phyloP scores from a whole-genome alignment of 2,888 invertebrate genomes.

The Eupithecia inturbata region DNA sequence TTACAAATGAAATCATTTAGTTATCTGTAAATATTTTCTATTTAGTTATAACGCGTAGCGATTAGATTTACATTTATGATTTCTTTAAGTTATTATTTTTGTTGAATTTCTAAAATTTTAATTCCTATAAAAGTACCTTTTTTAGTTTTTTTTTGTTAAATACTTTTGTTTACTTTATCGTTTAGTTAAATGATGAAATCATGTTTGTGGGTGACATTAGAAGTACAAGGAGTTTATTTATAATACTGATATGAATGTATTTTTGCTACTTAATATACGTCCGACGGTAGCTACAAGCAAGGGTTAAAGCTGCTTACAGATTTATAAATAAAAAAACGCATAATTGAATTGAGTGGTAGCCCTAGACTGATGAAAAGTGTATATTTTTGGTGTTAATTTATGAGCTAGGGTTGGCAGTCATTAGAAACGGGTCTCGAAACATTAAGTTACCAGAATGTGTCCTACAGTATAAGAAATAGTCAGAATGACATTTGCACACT shows the following conservation, averaged over 20 bases:
- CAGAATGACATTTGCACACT: slow-evolving; percentile 55
- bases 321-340: slow-evolving; percentile 51
- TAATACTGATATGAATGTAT: slow-evolving; percentile 57
- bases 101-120: slow-evolving; percentile 76
- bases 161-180: slow-evolving; percentile 66
- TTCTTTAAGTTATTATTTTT: slow-evolving; percentile 64
- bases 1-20: slow-evolving; percentile 29
- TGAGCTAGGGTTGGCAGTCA: slow-evolving; percentile 59
- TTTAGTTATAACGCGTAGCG: slow-evolving; percentile 69
- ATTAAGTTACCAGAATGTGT: slow-evolving; percentile 78
- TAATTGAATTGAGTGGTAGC: slow-evolving; percentile 57
- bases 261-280: slow-evolving; percentile 67
- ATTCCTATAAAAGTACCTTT: slow-evolving; percentile 82
- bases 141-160: slow-evolving; percentile 68
- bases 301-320: slow-evolving; percentile 71
- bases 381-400: slow-evolving; percentile 46
- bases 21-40: slow-evolving; percentile 50
- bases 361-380: slow-evolving; percentile 46
- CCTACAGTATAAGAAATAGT: slow-evolving; percentile 66
- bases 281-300: slow-evolving; percentile 66
- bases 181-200: slow-evolving; percentile 70
- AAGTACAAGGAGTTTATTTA: slow-evolving; percentile 75
- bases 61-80: slow-evolving; percentile 56
- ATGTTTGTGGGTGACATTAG: slow-evolving; percentile 58
- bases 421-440: slow-evolving; percentile 79